phyloP scores from a whole-genome alignment of 2,888 invertebrate species.

The Diplolepis rosae region DNA sequence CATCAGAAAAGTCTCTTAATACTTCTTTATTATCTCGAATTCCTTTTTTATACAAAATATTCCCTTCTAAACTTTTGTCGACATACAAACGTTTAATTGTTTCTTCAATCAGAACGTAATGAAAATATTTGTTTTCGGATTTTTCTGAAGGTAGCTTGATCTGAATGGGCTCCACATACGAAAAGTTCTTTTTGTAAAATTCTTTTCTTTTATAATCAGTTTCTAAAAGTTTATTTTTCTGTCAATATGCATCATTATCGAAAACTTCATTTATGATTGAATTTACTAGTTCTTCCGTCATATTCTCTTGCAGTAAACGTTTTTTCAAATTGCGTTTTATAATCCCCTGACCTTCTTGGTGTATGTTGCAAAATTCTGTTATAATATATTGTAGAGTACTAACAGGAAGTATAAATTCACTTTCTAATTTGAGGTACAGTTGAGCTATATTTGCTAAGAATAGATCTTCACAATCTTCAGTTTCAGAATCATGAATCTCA shows the following conservation, averaged over 20 bases:
- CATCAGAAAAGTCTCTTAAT: constrained; percentile 34
- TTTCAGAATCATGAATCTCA: not conserved
- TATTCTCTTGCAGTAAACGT: constrained; percentile 26
- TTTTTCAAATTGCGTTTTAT: constrained; percentile 33
- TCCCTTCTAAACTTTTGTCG: constrained; percentile 29
- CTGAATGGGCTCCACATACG: constrained; percentile 36
- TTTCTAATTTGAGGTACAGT: constrained; percentile 49
- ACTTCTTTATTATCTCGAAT: not conserved
- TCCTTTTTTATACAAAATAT: not conserved
- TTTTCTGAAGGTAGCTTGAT: not conserved
- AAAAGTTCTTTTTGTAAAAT: constrained; percentile 42
- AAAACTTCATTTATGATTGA: constrained; percentile 39
- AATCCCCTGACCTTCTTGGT: constrained; percentile 34
- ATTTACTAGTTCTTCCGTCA: constrained; percentile 29
- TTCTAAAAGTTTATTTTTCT: constrained; percentile 6
- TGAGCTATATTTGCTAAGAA: constrained; percentile 35
- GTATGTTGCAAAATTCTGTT: constrained; percentile 39
- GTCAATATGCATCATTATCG: constrained; percentile 19
- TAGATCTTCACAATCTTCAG: not conserved
- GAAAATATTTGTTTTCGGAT: constrained; percentile 25
- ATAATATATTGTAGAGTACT: constrained; percentile 48
- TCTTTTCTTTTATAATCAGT: constrained; percentile 38
- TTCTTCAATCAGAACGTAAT: constrained; percentile 32
- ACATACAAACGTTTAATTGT: constrained; percentile 13
- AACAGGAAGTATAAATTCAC: constrained; percentile 43